Percentiles rank a stretch among this genome's conserved stretches.
Evolutionary conservation across 1,140 invertebrate species (phyloP).

Genomic region (Brevipalpus yothersi): DNA sequence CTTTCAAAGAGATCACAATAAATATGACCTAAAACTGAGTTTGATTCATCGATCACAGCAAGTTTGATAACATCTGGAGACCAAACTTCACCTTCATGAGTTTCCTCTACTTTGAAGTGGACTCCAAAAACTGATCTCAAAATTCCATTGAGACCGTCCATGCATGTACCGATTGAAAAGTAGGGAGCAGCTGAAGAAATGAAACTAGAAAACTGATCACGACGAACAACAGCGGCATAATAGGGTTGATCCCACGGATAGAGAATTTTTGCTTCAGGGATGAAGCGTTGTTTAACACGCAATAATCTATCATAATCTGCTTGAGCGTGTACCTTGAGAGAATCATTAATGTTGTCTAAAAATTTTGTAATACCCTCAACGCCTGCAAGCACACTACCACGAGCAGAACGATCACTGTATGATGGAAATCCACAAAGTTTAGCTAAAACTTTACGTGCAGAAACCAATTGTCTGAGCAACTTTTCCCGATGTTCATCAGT

Average conservation of each 20-base stretch:
- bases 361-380: constrained; percentile 52
- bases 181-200: constrained; percentile 47
- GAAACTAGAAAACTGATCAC: constrained; percentile 13
- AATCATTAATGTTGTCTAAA: constrained; percentile 43
- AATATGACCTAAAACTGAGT: constrained; percentile 66
- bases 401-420: constrained; percentile 64
- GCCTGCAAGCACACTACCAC: constrained; percentile 55
- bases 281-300: constrained; percentile 37
- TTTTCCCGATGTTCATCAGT: constrained; percentile 49
- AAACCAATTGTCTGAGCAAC: constrained; percentile 41
- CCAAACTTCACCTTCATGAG: constrained; percentile 57
- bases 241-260: constrained; percentile 65
- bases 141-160: constrained; percentile 77
- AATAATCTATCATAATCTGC: constrained; percentile 37
- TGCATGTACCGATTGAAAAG: constrained; percentile 77
- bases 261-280: constrained; percentile 20
- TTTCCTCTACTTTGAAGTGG: constrained; percentile 37
- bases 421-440: constrained; percentile 58
- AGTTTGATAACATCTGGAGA: constrained; percentile 64
- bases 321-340: constrained; percentile 18
- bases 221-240: constrained; percentile 17
- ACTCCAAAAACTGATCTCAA: constrained; percentile 57
- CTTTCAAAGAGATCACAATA: constrained; percentile 93
- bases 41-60: constrained; percentile 37
- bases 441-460: constrained; percentile 46